phyloP scores from a whole-genome alignment of 2,113 vertebrate species.

The Redunca redunca region DNA sequence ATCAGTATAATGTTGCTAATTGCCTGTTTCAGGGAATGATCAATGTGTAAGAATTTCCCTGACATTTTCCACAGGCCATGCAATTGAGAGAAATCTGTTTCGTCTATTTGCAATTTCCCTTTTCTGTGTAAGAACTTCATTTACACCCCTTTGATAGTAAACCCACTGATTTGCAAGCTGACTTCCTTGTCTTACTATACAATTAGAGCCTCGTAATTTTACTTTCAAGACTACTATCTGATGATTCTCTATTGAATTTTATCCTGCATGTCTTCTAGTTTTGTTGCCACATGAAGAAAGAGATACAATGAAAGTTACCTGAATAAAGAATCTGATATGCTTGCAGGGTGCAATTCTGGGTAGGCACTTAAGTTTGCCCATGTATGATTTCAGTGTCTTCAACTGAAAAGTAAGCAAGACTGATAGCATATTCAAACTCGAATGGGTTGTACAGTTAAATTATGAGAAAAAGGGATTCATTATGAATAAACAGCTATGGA shows the following conservation, averaged over 20 bases:
- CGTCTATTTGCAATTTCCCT: not conserved
- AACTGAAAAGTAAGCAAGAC: not conserved
- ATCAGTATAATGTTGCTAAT: conserved; percentile 27
- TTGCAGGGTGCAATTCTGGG: rapidly evolving
- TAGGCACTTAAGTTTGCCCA: not conserved
- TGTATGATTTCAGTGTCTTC: not conserved
- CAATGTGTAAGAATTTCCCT: conserved; percentile 17
- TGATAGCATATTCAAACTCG: not conserved
- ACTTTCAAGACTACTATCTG: not conserved
- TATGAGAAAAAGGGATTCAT: not conserved
- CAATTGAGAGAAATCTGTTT: conserved; percentile 32
- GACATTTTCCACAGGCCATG: conserved; percentile 52
- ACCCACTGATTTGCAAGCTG: not conserved
- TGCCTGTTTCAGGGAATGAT: conserved; percentile 24
- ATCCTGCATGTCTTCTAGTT: not conserved
- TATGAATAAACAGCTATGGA: not conserved
- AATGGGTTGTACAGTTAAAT: not conserved
- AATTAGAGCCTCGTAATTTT: not conserved
- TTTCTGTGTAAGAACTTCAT: conserved; percentile 22
- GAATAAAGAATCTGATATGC: not conserved
- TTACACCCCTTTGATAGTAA: not conserved
- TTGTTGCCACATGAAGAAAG: not conserved
- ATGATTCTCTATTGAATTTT: not conserved
- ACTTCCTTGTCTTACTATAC: not conserved
- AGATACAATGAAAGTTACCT: not conserved